Conservation (phyloP, 2,113 vertebrate genomes). For the Irena cyanogastra region DNA sequence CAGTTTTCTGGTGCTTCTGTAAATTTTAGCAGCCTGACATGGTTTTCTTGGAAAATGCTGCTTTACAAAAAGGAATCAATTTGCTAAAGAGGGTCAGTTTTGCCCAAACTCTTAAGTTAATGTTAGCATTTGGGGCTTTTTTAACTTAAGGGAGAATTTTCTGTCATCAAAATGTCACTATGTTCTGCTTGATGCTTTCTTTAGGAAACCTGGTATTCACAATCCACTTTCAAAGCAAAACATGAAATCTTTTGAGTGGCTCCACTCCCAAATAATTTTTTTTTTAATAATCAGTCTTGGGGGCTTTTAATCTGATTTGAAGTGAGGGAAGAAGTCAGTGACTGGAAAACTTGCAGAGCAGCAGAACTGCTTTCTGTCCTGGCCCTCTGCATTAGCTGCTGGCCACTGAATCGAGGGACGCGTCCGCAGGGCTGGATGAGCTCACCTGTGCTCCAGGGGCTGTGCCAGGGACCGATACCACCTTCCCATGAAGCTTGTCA, state of each 20-base stretch:
- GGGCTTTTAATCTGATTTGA: not conserved
- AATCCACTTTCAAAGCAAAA: not conserved
- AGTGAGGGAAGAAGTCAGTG: not conserved
- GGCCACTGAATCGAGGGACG: not conserved
- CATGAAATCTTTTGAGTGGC: not conserved
- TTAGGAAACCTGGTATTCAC: not conserved
- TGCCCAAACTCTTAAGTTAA: not conserved
- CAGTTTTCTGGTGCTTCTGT: not conserved
- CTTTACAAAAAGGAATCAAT: not conserved
- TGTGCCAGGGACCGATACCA: not conserved
- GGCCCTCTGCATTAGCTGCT: accelerated
- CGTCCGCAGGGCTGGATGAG: accelerated
- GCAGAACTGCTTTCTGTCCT: not conserved
- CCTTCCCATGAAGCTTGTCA: not conserved
- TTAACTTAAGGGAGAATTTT: not conserved
- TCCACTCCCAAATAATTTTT: not conserved
- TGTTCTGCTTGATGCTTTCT: not conserved
- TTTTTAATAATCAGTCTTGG: not conserved
- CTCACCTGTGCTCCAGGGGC: accelerated
- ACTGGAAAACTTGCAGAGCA: not conserved
- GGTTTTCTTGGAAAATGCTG: not conserved
- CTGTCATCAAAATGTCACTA: not conserved
- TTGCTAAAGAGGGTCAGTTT: not conserved
- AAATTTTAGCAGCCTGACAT: not conserved
- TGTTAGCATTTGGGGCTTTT: not conserved